Conservation (phyloP, 53 echinoderm and acorn worm species). For the Paelopatides confundens region DNA sequence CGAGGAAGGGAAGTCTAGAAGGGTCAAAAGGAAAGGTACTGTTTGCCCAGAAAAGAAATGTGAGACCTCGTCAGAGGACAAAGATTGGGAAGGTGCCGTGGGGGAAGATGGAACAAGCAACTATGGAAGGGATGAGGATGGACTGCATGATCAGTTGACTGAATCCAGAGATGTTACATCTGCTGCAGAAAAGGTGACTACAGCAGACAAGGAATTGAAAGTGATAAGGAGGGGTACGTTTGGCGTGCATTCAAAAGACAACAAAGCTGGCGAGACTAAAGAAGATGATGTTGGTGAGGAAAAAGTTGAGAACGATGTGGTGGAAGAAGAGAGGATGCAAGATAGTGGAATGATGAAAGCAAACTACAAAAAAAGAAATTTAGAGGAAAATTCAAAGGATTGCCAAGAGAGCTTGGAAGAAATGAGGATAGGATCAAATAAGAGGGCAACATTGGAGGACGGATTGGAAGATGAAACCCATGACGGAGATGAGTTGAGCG, state of each 20-base stretch:
- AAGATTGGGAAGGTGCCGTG: no score
- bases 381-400: not conserved
- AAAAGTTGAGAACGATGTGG: not conserved
- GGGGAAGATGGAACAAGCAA: no score
- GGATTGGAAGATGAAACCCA: not conserved
- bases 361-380: not conserved
- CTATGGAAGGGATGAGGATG: not conserved
- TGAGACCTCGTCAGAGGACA: no score
- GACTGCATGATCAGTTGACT: no score
- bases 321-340: no score
- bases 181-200: no score
- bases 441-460: not conserved
- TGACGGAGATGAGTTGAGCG: not conserved
- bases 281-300: not conserved
- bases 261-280: not conserved
- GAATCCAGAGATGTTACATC: no score
- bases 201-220: not conserved
- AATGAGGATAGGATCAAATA: not conserved
- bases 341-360: not conserved
- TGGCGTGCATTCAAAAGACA: not conserved
- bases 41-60: no score
- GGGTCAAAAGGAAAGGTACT: no score
- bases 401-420: not conserved
- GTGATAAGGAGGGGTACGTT: slow-evolving; percentile 27
- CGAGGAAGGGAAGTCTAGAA: not conserved